These are phyloP conservation scores for Leucophenga varia DNA, from an alignment of 1,140 invertebrate species.

Conservation along the genomic window DNA sequence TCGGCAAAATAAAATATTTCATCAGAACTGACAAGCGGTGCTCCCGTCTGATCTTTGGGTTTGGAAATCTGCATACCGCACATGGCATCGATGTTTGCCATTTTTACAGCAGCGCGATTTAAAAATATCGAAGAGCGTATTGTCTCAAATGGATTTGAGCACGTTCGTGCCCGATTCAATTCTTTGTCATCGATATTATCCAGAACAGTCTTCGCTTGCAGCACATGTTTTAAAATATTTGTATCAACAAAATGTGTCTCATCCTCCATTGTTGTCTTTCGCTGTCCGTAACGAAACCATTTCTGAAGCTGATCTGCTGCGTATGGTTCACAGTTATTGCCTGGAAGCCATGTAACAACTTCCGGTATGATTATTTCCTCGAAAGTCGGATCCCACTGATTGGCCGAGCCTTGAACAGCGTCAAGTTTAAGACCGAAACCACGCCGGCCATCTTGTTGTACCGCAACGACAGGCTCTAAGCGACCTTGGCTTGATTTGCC, in stretches of 20 bases:
- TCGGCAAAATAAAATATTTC: slow-evolving; percentile 89
- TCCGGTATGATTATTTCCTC: slow-evolving; percentile 59
- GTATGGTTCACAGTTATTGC: slow-evolving; percentile 41
- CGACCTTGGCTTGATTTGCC: slow-evolving; percentile 84
- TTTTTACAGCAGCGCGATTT: slow-evolving; percentile 96
- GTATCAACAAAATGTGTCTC: slow-evolving; percentile 79
- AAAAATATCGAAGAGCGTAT: slow-evolving; percentile 87
- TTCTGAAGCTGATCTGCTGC: slow-evolving; percentile 55
- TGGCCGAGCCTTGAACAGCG: slow-evolving; percentile 63
- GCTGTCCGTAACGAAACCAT: slow-evolving; percentile 67
- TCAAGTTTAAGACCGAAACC: slow-evolving; percentile 79
- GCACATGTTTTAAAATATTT: slow-evolving; percentile 67
- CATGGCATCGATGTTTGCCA: slow-evolving; percentile 94
- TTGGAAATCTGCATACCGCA: slow-evolving; percentile 91
- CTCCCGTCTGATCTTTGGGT: slow-evolving; percentile 63
- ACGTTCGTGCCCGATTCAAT: slow-evolving; percentile 75
- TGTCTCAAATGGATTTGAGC: slow-evolving; percentile 94
- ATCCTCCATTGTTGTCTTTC: slow-evolving; percentile 73
- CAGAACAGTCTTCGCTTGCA: slow-evolving; percentile 82
- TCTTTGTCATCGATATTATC: slow-evolving; percentile 79
- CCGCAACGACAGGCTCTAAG: slow-evolving; percentile 75
- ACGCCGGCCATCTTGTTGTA: slow-evolving; percentile 77
- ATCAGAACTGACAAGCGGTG: slow-evolving; percentile 57
- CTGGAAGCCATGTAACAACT: slow-evolving; percentile 32
- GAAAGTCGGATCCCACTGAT: slow-evolving; percentile 67